Base-by-base conservation (phyloP, 2,113 vertebrate species). In the Marmota flaviventris region DNA sequence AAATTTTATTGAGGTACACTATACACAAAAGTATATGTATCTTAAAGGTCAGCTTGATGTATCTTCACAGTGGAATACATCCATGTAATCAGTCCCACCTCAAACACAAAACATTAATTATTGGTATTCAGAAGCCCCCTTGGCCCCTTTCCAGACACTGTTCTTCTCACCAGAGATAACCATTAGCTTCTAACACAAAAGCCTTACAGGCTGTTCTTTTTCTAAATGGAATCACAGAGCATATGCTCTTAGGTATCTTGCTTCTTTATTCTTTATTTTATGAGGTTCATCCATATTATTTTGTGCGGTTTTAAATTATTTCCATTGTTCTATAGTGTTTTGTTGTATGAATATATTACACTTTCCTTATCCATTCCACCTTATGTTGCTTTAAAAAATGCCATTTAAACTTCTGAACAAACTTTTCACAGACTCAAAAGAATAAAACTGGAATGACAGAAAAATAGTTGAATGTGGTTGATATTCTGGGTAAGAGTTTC, bases 371-470 rank as follows among this genome's bases (percentile, higher is more conserved):
- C 20, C 13, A 56, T 39, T 84, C 56, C 3, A 75, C 34, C 22
- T 75, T 34, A 95, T n/a, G 14, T 32, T 67, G 61, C 45, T 86
- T 93, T 82, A 78, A 73, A 93, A 42, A 93, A 24, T 34, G 34
- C 22, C 5, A 20, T 53, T 91, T 51, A 78, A 91, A 75, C 29
- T 84, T 91, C 53, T 86, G 45, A 37, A n/a, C 14, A 87, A 84
- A 91, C 5, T 20, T 61, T 69, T 56, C 9, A 75, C 32, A 73
- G 16, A 53, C 4, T 51, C 77, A 5, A 86, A 78, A 95, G 3
- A 86, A 70, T 53, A 53, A 89, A 81, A 94, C 20, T 75, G 1
- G 69, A 82, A 76, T 53, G 79, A 34, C 13, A 75, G 24, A 83
- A 39, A 48, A 86, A 25, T 42, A 72, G 27, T 84, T 90, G 37